phyloP scores from a whole-genome alignment of 2,888 invertebrate genomes.

The Drosophila flavopinicola region DNA sequence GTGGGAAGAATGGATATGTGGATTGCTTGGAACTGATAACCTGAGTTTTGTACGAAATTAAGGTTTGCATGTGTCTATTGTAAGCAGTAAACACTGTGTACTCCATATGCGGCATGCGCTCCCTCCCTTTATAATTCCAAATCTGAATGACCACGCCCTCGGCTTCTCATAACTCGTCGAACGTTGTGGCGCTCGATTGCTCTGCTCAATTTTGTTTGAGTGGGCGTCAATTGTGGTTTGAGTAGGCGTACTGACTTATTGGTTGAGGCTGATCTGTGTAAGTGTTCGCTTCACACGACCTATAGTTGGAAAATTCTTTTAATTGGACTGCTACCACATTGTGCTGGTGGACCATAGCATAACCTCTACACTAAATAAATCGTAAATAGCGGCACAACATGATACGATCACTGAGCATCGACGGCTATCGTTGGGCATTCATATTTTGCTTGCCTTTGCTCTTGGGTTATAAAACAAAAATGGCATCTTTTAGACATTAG shows the following conservation, averaged over 20 bases:
- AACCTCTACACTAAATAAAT: conserved; percentile 71
- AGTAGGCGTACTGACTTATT: conserved; percentile 53
- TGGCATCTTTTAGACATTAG: conserved; percentile 61
- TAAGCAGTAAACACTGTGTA: conserved; percentile 20
- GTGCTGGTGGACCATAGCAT: conserved; percentile 61
- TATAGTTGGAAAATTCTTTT: conserved; percentile 61
- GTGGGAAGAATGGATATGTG: too few species aligned
- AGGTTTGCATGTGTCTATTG: neutral
- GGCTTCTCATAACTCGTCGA: conserved; percentile 26
- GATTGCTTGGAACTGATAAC: too few species aligned
- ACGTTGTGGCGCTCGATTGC: neutral
- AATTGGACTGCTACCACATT: conserved; percentile 71
- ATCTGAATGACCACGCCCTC: conserved; percentile 32
- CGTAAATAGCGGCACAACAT: conserved; percentile 55
- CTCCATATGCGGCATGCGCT: neutral
- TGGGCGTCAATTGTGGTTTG: conserved; percentile 27
- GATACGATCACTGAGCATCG: conserved; percentile 10
- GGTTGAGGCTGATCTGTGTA: conserved; percentile 11
- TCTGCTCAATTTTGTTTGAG: conserved; percentile 12
- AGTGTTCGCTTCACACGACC: conserved; percentile 40
- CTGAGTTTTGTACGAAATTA: neutral
- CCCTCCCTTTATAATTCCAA: conserved; percentile 3
- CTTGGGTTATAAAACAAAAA: conserved; percentile 36
- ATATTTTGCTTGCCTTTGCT: conserved; percentile 11
- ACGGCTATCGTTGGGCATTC: conserved; percentile 37